Evolutionary conservation across 2,797 vertebrate genomes (phyloP).

Genomic region (Bradypodion pumilum): DNA sequence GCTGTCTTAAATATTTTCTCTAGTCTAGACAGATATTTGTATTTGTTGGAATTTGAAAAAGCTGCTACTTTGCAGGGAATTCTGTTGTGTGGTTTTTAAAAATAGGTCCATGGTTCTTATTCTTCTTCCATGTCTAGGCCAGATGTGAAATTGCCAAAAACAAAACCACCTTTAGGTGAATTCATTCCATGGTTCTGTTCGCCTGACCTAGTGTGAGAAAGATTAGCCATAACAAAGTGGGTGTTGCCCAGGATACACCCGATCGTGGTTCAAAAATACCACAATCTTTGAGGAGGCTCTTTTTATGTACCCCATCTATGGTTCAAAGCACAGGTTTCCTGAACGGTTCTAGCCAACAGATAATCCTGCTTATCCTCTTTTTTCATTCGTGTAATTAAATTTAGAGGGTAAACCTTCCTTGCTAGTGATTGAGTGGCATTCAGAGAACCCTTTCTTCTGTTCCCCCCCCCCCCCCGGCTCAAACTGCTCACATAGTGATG

Average conservation of each 20-base stretch:
- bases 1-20: background rate
- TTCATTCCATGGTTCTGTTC: too few species aligned
- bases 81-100: too few species aligned
- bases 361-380: conserved; percentile 23
- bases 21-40: conserved; percentile 15
- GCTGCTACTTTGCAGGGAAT: background rate
- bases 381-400: conserved; percentile 38
- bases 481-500: conserved; percentile 18
- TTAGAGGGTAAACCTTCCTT: conserved; percentile 27
- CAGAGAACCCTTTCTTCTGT: conserved; percentile 3
- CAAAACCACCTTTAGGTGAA: too few species aligned
- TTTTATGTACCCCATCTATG: too few species aligned
- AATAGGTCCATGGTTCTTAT: too few species aligned
- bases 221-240: too few species aligned
- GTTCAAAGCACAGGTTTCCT: conserved; percentile 12
- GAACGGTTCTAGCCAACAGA: background rate
- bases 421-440: conserved; percentile 8
- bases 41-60: conserved; percentile 2
- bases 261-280: too few species aligned
- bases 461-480: background rate
- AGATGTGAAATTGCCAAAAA: too few species aligned
- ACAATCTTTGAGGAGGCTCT: too few species aligned
- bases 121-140: too few species aligned
- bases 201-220: too few species aligned
- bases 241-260: too few species aligned